A percentile compares a stretch with the other conserved stretches of the same genome.
Evolutionary conservation across 2,113 vertebrate genomes (phyloP).

Genomic region (Narcine bancroftii): DNA sequence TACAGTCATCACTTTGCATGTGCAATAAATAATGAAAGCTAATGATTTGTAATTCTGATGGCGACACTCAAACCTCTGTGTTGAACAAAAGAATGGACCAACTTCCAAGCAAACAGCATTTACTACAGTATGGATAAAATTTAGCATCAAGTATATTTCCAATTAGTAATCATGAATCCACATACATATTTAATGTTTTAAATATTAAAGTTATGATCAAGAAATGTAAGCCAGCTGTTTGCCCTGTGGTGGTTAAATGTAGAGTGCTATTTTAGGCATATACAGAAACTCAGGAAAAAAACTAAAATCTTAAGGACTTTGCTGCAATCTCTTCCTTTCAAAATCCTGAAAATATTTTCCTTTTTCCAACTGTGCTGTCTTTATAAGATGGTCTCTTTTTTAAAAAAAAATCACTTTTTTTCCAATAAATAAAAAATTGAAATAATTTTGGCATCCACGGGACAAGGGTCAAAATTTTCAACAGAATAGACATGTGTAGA

Average conservation of each 20-base stretch:
- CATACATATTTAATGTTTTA: background rate
- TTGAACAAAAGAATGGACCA: slow-evolving; percentile 59
- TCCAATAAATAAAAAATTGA: background rate
- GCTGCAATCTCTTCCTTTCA: background rate
- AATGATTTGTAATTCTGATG: slow-evolving; percentile 55
- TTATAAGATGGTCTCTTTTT: background rate
- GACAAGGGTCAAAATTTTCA: background rate
- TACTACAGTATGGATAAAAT: background rate
- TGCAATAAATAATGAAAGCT: slow-evolving; percentile 56
- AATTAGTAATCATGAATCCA: background rate
- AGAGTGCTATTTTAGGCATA: background rate
- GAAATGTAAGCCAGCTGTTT: background rate
- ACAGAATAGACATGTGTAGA: background rate
- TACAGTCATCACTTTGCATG: slow-evolving; percentile 57
- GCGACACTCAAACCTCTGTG: slow-evolving; percentile 57
- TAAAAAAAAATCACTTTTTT: background rate
- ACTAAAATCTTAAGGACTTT: background rate
- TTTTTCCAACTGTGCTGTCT: background rate
- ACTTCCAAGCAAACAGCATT: slow-evolving; percentile 49
- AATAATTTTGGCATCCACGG: background rate
- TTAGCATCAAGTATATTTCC: too few species aligned
- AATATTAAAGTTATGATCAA: background rate
- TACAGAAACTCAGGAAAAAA: background rate
- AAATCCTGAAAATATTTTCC: background rate
- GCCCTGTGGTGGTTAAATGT: background rate